A percentile compares a stretch with the other conserved stretches of the same genome.
phyloP scores from a whole-genome alignment of 1,140 invertebrate species.

The Matsumurasca onukii region DNA sequence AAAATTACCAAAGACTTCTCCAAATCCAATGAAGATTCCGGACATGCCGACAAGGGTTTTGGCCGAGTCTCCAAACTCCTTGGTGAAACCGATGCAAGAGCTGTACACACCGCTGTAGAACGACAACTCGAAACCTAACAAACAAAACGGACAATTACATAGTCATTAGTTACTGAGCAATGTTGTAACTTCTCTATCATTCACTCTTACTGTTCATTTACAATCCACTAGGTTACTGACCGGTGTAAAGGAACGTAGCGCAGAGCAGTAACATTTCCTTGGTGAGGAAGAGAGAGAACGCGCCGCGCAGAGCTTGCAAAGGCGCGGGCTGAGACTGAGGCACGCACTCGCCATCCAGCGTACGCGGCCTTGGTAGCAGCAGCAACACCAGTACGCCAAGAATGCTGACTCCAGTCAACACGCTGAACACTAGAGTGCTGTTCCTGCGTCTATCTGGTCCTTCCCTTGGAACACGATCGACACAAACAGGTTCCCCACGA shows the following conservation, averaged over 20 bases:
- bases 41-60: conserved; percentile 88
- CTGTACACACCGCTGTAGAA: conserved; percentile 96
- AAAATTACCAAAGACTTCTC: conserved; percentile 92
- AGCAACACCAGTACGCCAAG: conserved; percentile 69
- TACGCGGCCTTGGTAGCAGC: conserved; percentile 57
- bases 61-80: conserved; percentile 68
- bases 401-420: conserved; percentile 69
- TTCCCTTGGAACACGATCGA: conserved; percentile 85
- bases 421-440: conserved; percentile 72
- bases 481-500: conserved; percentile 93
- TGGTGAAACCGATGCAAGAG: conserved; percentile 83
- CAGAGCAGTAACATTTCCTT: conserved; percentile 82
- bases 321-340: conserved; percentile 56
- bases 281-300: conserved; percentile 74
- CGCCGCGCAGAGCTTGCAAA: conserved; percentile 68
- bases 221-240: too few relatives aligned
- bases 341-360: conserved; percentile 55
- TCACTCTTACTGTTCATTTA: too few relatives aligned
- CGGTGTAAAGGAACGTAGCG: conserved; percentile 88
- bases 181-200: too few relatives aligned
- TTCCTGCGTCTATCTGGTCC: conserved; percentile 56
- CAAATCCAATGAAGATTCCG: conserved; percentile 90
- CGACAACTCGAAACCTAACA: conserved; percentile 81
- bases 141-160: too few relatives aligned
- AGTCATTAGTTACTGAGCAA: too few relatives aligned